Conservation (phyloP, 2,888 invertebrate species). For the Aphodius granarius region DNA sequence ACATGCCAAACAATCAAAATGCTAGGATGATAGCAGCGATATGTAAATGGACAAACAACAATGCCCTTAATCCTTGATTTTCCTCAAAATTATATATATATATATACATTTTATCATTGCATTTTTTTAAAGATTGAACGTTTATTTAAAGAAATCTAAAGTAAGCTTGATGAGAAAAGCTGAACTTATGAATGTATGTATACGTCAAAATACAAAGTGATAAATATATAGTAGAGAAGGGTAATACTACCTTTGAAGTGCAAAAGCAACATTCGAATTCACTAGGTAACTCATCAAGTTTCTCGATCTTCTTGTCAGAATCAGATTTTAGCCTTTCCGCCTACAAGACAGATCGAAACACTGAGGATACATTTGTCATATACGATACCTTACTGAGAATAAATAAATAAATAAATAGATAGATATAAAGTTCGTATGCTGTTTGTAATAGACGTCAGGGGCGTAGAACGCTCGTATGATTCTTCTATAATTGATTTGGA, state of each 20-base stretch:
- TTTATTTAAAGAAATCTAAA: neutral
- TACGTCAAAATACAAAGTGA: neutral
- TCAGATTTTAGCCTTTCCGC: slow-evolving; percentile 65
- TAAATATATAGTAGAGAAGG: slow-evolving; percentile 25
- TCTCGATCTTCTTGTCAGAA: slow-evolving; percentile 58
- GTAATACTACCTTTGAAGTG: slow-evolving; percentile 83
- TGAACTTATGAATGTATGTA: neutral
- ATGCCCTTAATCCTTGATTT: neutral
- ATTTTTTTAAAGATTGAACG: neutral
- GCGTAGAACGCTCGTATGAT: neutral
- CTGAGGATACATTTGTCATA: slow-evolving; percentile 31
- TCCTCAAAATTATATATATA: neutral
- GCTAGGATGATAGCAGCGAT: neutral
- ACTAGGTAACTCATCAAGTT: slow-evolving; percentile 87
- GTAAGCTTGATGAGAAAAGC: neutral
- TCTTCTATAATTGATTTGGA: no score
- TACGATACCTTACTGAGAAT: neutral
- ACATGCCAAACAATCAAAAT: neutral
- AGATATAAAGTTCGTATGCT: neutral
- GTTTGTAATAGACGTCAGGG: neutral
- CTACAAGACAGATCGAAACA: slow-evolving; percentile 51
- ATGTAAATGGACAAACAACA: neutral
- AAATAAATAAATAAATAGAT: neutral
- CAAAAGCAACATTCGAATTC: slow-evolving; percentile 98
- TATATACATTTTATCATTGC: neutral